Base-by-base conservation (phyloP, 2,113 vertebrate species). In the Pogona vitticeps region DNA sequence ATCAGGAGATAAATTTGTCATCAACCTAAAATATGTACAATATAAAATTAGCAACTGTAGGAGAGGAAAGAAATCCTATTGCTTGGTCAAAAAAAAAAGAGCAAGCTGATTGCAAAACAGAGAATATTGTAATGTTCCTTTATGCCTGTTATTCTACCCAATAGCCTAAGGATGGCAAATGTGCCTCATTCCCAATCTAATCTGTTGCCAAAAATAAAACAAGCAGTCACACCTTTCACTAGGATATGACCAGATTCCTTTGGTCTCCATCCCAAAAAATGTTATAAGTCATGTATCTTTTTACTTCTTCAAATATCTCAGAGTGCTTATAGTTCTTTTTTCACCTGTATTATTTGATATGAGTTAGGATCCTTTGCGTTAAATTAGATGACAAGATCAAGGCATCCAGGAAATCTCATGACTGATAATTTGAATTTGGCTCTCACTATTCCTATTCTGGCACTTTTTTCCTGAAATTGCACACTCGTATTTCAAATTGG, bases 1-100 rank as follows among this genome's bases (percentile, higher is more conserved):
- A 89, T 88, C 85, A 73, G 42, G 81, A 91, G 90, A 83, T 40
- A 91, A 84, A 93, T 87, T 28, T 61, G 33, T 90, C 46, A 86
- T 84, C n/a, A 0, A 9, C 21, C 1, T 89, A 42, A 84, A 92
- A 77, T 80, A 86, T 78, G 36, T 67, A 52, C 31, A 85, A 82
- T 87, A 86, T 77, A 72, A 67, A 90, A 0, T 83, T 73, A 83
- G 15, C 7, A 15, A 88, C 59, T 52, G 75, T 68, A 23, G n/a
- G 63, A 17, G 14, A 3, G 15, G 65, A 65, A 23, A 63, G 26
- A 33, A 75, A 67, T 40, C 8, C 1, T 63, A 33, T 21, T 89
- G 38, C 76, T 80, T 89, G 75, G 20, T n/a, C 76, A 71, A 59
- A 42, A 85, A n/a, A n/a, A 82, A 52, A 71, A 84, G 26, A 58